A percentile compares a stretch with the other conserved stretches of the same genome.
Evolutionary conservation across 2,797 vertebrate species (phyloP).

Genomic region (Valencia hispanica): DNA sequence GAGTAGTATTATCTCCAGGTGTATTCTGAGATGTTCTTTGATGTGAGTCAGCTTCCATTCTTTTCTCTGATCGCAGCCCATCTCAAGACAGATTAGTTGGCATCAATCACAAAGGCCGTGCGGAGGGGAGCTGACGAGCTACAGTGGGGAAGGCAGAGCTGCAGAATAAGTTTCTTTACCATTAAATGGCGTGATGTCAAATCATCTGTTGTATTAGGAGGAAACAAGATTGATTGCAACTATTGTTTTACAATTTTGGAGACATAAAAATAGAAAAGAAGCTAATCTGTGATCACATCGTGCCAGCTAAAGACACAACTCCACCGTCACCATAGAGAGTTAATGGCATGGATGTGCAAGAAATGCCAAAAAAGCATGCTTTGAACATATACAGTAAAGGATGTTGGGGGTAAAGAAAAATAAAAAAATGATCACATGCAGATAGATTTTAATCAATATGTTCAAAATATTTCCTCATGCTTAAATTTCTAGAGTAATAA

Average conservation of each 20-base stretch:
- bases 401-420: constrained; percentile 36
- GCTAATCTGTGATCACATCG: constrained; percentile 39
- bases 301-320: constrained; percentile 64
- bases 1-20: constrained; percentile 73
- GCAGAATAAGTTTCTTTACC: constrained; percentile 73
- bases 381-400: constrained; percentile 18
- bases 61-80: constrained; percentile 71
- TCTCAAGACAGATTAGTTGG: constrained; percentile 74
- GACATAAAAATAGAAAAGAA: constrained; percentile 45
- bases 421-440: constrained; percentile 56
- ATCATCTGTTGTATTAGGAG: constrained; percentile 51
- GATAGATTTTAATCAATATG: constrained; percentile 33
- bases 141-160: constrained; percentile 57
- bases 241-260: constrained; percentile 53
- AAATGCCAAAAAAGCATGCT: constrained; percentile 47
- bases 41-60: constrained; percentile 69
- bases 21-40: constrained; percentile 73
- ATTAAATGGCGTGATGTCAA: constrained; percentile 51
- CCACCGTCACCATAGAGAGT: constrained; percentile 61
- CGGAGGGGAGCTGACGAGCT: constrained; percentile 55
- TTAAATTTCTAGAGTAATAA: constrained; percentile 14
- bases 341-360: constrained; percentile 57
- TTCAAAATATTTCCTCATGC: constrained; percentile 47
- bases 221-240: constrained; percentile 25
- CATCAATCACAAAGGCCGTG: constrained; percentile 67